Evolutionary conservation across 2,113 vertebrate genomes (phyloP), one percentile per base, ranked within the genome.

Genomic region (Serilophus lunatus): DNA sequence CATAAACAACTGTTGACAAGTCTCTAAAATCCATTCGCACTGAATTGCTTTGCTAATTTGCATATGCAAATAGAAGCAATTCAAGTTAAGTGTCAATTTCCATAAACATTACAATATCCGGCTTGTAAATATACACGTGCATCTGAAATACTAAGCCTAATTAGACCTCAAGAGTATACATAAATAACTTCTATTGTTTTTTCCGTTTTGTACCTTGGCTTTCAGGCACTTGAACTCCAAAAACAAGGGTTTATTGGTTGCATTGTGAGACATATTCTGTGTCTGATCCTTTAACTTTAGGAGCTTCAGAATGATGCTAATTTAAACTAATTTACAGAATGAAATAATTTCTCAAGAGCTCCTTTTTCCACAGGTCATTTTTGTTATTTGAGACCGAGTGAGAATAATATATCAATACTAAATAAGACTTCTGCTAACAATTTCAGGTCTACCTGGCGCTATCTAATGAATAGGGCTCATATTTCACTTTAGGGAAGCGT

Each of bases 1-100:
- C 71, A 75, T 54, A 86, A 93, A 92, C 72, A 94, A 92, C 61
- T 91, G 82, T 51, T 87, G 82, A 72, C 92, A 88, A 64, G 83
- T 92, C 83, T 92, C 56, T 88, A 31, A 95, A 97, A 96, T 72
- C 77, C 26, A 5, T 64, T 92, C 23, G 15, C 60, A 40, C 9
- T 47, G 72, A 95, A 96, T 90, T 81, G 75, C 74, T 89, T 91
- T 3, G 22, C 83, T 93, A 63, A 96, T 95, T 81, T 96, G 81
- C 95, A 97, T 95, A 96, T 95, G 88, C 70, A 96, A 97, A 96
- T 94, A 76, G 78, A 90, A 93, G 82, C 95, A 94, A 97, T 96
- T 97, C 92, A 82, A 91, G 66, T 89, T 95, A 95, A 96, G 94
- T 96, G 92, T 95, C 93, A 89, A 93, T 97, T 97, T 97, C 96